A percentile compares a stretch with the other conserved stretches of the same genome.
phyloP scores from a whole-genome alignment of 2,888 invertebrate genomes.

The Ectropis crepuscularia region DNA sequence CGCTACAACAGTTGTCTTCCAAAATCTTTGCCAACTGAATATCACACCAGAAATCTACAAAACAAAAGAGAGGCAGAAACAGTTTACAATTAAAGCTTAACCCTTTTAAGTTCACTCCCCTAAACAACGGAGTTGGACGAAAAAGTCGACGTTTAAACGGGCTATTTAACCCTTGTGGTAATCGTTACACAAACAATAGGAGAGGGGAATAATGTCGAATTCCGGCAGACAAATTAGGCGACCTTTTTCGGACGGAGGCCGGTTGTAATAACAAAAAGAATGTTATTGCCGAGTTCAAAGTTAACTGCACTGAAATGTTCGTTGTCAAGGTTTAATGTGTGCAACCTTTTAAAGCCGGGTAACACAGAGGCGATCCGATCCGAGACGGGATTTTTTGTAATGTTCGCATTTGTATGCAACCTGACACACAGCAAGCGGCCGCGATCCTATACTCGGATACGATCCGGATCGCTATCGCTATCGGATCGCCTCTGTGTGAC shows the following conservation, averaged over 20 bases:
- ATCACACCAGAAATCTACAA: conserved; percentile 50
- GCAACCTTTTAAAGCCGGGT: conserved; percentile 2
- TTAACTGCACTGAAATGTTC: conserved; percentile 22
- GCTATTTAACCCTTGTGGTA: conserved; percentile 80
- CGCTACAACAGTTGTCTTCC: conserved; percentile 4
- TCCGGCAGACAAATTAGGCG: conserved; percentile 81
- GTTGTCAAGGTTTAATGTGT: conserved; percentile 17
- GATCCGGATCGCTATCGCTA: too few relatives aligned
- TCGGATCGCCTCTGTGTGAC: too few relatives aligned
- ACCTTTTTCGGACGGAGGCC: conserved; percentile 70
- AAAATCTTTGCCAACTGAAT: conserved; percentile 40
- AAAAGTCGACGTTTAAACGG: conserved; percentile 76
- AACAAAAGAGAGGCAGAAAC: conserved; percentile 68
- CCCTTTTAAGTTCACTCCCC: conserved; percentile 75
- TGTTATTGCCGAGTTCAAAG: conserved; percentile 48
- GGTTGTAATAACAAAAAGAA: conserved; percentile 73
- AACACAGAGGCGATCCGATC: too few relatives aligned
- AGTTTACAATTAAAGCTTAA: conserved; percentile 76
- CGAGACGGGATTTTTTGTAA: too few relatives aligned
- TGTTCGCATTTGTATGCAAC: too few relatives aligned
- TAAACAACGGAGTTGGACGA: conserved; percentile 74
- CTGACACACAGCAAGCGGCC: too few relatives aligned
- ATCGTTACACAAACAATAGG: conserved; percentile 81
- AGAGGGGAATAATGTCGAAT: conserved; percentile 77
- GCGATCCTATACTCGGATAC: too few relatives aligned